Conservation (phyloP, 2,113 vertebrate species). For the Petaurus breviceps region DNA sequence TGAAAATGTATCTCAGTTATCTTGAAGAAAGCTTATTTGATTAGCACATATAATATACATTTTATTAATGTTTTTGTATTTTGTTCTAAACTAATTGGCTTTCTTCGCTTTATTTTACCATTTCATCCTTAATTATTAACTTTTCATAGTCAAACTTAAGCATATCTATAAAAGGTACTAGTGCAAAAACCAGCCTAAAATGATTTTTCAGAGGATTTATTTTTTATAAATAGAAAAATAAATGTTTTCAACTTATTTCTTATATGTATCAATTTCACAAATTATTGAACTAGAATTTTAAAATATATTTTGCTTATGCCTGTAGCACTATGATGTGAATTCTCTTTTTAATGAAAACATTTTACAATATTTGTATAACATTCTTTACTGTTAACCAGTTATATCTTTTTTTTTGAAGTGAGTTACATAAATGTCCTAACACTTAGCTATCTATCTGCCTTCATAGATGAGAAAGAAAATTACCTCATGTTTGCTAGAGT, state of each 20-base stretch:
- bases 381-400: slow-evolving; percentile 65
- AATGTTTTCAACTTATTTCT: slow-evolving; percentile 28
- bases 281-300: slow-evolving; percentile 51
- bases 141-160: background rate
- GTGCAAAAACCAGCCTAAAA: slow-evolving; percentile 38
- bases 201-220: slow-evolving; percentile 30
- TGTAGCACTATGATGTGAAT: background rate
- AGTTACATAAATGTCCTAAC: slow-evolving; percentile 9
- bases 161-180: slow-evolving; percentile 16
- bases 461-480: slow-evolving; percentile 59
- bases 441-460: slow-evolving; percentile 45
- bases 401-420: slow-evolving; percentile 39
- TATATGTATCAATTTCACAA: slow-evolving; percentile 24
- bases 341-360: slow-evolving; percentile 59
- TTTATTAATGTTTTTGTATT: slow-evolving; percentile 46
- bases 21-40: slow-evolving; percentile 24
- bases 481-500: slow-evolving; percentile 66
- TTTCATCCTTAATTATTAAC: background rate
- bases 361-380: slow-evolving; percentile 38
- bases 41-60: slow-evolving; percentile 26
- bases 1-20: background rate
- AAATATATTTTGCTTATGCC: background rate
- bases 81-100: slow-evolving; percentile 40
- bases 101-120: slow-evolving; percentile 10
- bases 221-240: slow-evolving; percentile 45